Evolutionary conservation across 64 coral and sea anemone genomes (phyloP).

Genomic region (Stichodactyla mertensii): DNA sequence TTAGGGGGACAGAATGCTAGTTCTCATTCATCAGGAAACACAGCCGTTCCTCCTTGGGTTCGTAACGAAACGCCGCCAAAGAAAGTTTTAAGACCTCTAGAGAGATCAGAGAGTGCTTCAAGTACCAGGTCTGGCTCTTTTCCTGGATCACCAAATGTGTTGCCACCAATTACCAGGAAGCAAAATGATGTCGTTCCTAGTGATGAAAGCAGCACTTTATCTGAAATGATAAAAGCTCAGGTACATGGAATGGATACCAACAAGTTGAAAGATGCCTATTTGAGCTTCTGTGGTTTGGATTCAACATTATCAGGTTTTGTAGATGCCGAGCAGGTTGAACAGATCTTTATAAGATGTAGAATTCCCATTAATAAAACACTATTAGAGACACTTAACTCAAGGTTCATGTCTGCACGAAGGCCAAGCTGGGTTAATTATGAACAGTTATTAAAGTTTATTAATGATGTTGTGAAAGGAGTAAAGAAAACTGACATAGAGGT

Average conservation of each 20-base stretch:
- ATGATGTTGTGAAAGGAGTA: slow-evolving; percentile 35
- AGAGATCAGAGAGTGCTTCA: neutral
- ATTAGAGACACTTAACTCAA: slow-evolving; percentile 29
- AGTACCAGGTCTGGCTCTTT: neutral
- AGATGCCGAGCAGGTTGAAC: slow-evolving; percentile 49
- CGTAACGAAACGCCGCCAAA: slow-evolving; percentile 56
- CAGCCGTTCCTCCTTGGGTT: slow-evolving; percentile 50
- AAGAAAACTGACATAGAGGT: neutral
- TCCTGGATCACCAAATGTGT: slow-evolving; percentile 10
- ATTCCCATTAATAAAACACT: slow-evolving; percentile 46
- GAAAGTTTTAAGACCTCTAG: slow-evolving; percentile 53
- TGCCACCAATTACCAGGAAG: slow-evolving; percentile 64
- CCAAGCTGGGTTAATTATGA: slow-evolving; percentile 92
- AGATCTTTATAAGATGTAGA: slow-evolving; percentile 51
- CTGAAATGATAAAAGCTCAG: neutral
- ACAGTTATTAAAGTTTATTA: slow-evolving; percentile 76
- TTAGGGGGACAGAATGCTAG: neutral
- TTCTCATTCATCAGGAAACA: neutral
- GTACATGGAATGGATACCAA: slow-evolving; percentile 36
- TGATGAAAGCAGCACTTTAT: neutral
- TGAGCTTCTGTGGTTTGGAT: slow-evolving; percentile 66
- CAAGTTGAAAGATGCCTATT: slow-evolving; percentile 63
- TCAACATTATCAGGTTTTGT: slow-evolving; percentile 87
- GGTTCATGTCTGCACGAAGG: slow-evolving; percentile 72
- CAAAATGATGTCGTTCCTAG: neutral